Percentiles rank a stretch among this genome's conserved stretches.
Conservation (phyloP, 1,140 invertebrate genomes). For the Hyles euphorbiae region DNA sequence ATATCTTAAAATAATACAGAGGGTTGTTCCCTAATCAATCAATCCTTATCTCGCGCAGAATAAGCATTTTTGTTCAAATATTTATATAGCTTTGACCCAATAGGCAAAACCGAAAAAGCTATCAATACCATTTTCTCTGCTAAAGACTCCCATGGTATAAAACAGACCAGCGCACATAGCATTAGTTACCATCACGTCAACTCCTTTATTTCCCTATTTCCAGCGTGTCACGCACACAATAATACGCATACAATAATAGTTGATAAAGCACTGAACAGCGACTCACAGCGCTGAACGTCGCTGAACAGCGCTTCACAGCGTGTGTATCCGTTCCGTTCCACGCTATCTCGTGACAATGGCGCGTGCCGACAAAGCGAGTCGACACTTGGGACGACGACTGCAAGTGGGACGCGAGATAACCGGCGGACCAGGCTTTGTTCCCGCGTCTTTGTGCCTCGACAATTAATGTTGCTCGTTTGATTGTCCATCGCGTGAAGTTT, state of each 20-base stretch:
- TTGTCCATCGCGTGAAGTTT: background rate
- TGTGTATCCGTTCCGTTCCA: background rate
- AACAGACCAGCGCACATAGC: too few species aligned
- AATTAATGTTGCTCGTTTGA: background rate
- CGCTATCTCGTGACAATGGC: constrained; percentile 4
- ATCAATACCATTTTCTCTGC: too few species aligned
- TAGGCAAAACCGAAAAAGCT: too few species aligned
- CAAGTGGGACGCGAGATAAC: constrained; percentile 4
- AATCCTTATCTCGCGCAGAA: too few species aligned
- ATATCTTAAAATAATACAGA: too few species aligned
- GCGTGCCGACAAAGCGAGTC: background rate
- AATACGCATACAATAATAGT: background rate
- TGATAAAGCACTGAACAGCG: background rate
- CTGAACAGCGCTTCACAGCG: too few species aligned
- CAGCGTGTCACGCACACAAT: background rate
- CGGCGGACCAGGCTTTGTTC: constrained; percentile 1
- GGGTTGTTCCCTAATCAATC: too few species aligned
- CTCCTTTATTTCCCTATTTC: background rate
- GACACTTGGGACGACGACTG: background rate
- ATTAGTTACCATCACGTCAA: background rate
- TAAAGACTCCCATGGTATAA: too few species aligned
- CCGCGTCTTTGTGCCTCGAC: background rate
- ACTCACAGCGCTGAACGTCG: background rate
- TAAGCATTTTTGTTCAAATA: too few species aligned
- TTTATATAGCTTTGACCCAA: too few species aligned